Conservation (phyloP, 1,140 invertebrate genomes). For the Euwallacea fornicatus region DNA sequence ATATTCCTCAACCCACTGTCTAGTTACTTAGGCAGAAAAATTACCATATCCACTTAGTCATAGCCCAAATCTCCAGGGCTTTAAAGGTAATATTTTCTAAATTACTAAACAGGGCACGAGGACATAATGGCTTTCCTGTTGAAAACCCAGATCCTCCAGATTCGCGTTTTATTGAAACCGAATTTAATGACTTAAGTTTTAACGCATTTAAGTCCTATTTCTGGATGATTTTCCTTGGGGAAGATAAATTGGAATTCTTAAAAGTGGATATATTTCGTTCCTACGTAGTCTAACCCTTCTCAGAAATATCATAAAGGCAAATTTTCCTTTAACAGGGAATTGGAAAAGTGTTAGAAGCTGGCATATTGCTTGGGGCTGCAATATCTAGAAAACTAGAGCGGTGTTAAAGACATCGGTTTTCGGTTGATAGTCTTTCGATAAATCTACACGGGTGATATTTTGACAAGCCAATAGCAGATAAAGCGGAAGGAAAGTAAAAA, state of each 20-base stretch:
- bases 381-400: not conserved
- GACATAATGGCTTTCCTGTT: not conserved
- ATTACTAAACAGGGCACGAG: not conserved
- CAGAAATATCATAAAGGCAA: no score
- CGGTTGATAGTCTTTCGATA: not conserved
- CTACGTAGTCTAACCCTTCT: no score
- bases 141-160: not conserved
- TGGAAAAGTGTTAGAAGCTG: not conserved
- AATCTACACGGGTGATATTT: not conserved
- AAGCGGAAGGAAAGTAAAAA: not conserved
- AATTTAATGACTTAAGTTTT: constrained; percentile 1
- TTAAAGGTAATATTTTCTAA: constrained; percentile 1
- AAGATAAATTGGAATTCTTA: not conserved
- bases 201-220: no score
- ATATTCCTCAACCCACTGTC: no score
- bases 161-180: constrained; percentile 1
- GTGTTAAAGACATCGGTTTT: not conserved
- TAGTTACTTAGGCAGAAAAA: not conserved
- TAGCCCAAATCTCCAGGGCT: not conserved
- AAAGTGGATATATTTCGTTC: no score
- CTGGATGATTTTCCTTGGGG: not conserved
- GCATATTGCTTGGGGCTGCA: not conserved
- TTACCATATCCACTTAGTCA: not conserved
- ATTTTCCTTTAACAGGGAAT: not conserved
- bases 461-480: not conserved